These are phyloP conservation scores for Denticeps clupeoides DNA, from an alignment of 2,797 vertebrate genomes.

Conservation along the genomic window DNA sequence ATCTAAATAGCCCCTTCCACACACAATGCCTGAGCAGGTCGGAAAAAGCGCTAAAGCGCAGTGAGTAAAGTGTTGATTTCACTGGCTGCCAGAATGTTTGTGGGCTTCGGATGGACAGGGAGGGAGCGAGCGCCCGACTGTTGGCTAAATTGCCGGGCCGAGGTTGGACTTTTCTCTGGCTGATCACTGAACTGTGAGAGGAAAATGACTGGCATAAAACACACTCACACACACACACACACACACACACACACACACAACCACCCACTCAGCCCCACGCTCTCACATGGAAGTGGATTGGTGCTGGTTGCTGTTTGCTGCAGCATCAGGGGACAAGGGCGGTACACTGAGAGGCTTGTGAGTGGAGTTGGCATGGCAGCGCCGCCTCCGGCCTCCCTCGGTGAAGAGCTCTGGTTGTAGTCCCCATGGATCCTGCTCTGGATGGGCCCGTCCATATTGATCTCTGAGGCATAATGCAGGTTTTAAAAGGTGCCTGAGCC, in stretches of 20 bases:
- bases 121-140: not conserved
- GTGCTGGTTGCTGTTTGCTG: constrained; percentile 49
- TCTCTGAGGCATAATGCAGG: constrained; percentile 9
- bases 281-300: not conserved
- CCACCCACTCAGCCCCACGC: not conserved
- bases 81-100: not conserved
- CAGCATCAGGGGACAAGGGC: constrained; percentile 36
- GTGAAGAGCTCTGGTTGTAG: constrained; percentile 35
- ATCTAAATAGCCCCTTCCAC: too few relatives aligned
- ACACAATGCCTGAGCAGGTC: too few relatives aligned
- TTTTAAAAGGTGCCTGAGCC: too few relatives aligned
- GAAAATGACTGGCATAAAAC: not conserved
- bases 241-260: not conserved
- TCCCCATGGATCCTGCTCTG: constrained; percentile 15
- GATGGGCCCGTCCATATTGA: constrained; percentile 10
- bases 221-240: not conserved
- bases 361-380: constrained; percentile 56
- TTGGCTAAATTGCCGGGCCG: constrained; percentile 4
- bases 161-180: constrained; percentile 7
- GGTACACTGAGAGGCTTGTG: constrained; percentile 44
- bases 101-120: not conserved
- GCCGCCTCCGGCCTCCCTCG: constrained; percentile 35
- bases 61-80: not conserved
- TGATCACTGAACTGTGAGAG: constrained; percentile 6
- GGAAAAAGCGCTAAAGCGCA: not conserved